phyloP scores from a whole-genome alignment of 2,797 vertebrate species.

The Cynopterus sphinx region DNA sequence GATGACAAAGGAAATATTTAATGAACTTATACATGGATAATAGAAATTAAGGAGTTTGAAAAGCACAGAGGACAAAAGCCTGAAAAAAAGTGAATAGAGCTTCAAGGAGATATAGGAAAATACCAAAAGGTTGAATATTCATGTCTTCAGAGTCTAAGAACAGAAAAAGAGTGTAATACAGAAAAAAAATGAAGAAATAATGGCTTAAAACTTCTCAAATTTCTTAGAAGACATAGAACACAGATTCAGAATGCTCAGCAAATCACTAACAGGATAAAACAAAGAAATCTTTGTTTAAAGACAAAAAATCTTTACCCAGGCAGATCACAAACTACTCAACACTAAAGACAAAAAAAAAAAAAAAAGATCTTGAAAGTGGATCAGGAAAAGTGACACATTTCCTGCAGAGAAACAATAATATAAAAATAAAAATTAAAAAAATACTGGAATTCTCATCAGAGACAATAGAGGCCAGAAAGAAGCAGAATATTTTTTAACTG shows the following conservation, averaged over 20 bases:
- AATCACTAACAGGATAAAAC: background rate
- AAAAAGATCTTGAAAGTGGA: background rate
- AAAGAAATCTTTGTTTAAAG: background rate
- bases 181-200: background rate
- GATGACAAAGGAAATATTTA: background rate
- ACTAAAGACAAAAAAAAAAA: background rate
- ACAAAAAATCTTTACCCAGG: background rate
- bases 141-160: background rate
- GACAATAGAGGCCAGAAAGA: background rate
- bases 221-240: background rate
- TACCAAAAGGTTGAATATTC: background rate
- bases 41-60: background rate
- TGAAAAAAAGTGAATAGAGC: background rate
- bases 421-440: background rate
- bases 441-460: background rate
- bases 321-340: background rate
- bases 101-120: background rate
- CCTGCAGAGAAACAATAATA: background rate
- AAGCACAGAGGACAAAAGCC: background rate
- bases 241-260: background rate
- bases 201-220: background rate
- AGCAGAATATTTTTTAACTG: background rate
- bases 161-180: background rate
- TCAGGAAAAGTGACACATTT: background rate
- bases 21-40: background rate